These are phyloP conservation scores for Oedothorax gibbosus DNA, from an alignment of 1,140 invertebrate species.

Conservation along the genomic window DNA sequence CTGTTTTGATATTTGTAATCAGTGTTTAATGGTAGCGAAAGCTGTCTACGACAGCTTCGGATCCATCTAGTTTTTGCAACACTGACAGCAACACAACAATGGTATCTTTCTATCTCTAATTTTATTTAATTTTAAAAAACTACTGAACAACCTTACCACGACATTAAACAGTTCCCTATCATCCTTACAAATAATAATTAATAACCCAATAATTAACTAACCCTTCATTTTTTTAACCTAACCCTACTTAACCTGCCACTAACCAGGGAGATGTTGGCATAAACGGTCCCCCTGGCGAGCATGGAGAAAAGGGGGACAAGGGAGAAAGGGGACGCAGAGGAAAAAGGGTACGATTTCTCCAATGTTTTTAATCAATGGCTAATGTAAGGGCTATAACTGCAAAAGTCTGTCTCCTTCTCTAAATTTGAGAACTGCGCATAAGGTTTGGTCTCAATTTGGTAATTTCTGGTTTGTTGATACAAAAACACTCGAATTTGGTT, in stretches of 20 bases:
- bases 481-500: too few relatives aligned
- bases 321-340: conserved; percentile 80
- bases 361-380: background rate
- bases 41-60: too few relatives aligned
- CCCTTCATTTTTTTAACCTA: conserved; percentile 12
- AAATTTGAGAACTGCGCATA: background rate
- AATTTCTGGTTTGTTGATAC: background rate
- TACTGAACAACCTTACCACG: too few relatives aligned
- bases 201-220: conserved; percentile 2
- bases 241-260: background rate
- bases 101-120: background rate
- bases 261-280: conserved; percentile 76
- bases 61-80: too few relatives aligned
- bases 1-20: background rate
- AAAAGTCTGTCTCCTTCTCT: background rate
- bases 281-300: conserved; percentile 87
- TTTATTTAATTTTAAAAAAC: too few relatives aligned
- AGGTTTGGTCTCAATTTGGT: background rate
- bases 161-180: background rate
- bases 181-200: background rate
- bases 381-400: background rate
- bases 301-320: conserved; percentile 88
- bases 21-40: too few relatives aligned
- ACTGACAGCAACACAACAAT: too few relatives aligned
- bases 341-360: conserved; percentile 62